Conservation (phyloP, 1,140 invertebrate species). For the Brachionus asplanchnoidis region DNA sequence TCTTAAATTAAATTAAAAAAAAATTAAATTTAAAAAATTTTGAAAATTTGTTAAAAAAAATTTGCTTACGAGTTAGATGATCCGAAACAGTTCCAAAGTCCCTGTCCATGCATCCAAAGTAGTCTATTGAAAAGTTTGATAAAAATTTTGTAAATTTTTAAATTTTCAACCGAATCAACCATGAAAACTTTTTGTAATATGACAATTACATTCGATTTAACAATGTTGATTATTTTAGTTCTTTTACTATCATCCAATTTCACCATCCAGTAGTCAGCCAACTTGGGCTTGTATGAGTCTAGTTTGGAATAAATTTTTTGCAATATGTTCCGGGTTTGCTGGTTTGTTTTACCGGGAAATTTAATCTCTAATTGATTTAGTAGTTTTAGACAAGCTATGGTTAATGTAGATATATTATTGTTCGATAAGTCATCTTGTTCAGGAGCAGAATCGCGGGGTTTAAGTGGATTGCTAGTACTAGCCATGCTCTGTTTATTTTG, state of each 20-base stretch:
- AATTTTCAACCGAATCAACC: constrained; percentile 47
- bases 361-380: constrained; percentile 56
- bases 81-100: constrained; percentile 55
- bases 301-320: constrained; percentile 55
- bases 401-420: constrained; percentile 43
- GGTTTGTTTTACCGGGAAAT: constrained; percentile 55
- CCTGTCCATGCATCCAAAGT: constrained; percentile 56
- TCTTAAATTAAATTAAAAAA: constrained; percentile 45
- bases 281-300: constrained; percentile 55
- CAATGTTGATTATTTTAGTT: constrained; percentile 55
- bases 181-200: constrained; percentile 52
- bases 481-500: neutral
- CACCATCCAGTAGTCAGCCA: constrained; percentile 57
- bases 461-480: neutral
- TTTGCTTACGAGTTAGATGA: constrained; percentile 5
- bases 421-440: neutral
- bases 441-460: neutral
- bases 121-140: constrained; percentile 54
- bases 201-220: constrained; percentile 52
- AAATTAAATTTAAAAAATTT: neutral
- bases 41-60: neutral
- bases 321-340: constrained; percentile 51
- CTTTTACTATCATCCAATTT: constrained; percentile 56
- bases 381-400: constrained; percentile 47
- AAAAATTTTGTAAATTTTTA: constrained; percentile 53